These are phyloP conservation scores for Pristionchus maxplancki DNA, from an alignment of 2,888 invertebrate species.

Conservation along the genomic window DNA sequence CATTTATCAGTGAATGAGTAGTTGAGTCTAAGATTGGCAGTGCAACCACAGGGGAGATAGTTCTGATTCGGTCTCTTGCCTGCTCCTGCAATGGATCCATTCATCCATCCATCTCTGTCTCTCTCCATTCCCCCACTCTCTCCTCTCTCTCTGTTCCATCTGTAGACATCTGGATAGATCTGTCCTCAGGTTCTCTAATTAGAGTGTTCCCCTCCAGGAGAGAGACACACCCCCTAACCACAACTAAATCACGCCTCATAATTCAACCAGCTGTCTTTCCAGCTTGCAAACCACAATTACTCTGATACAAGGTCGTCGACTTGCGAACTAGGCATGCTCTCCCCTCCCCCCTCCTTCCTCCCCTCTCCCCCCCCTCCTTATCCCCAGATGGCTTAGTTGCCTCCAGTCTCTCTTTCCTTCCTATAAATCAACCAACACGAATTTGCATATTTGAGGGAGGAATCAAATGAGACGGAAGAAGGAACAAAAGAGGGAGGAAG, in stretches of 20 bases:
- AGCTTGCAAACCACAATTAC: slow-evolving; percentile 39
- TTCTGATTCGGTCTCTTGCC: slow-evolving; percentile 76
- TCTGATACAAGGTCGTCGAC: slow-evolving; percentile 17
- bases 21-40: slow-evolving; percentile 74
- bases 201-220: background rate
- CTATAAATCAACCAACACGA: slow-evolving; percentile 40
- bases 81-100: slow-evolving; percentile 59
- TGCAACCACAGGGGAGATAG: slow-evolving; percentile 75
- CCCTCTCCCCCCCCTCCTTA: background rate
- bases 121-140: background rate
- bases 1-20: slow-evolving; percentile 54
- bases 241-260: slow-evolving; percentile 43
- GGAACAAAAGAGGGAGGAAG: slow-evolving; percentile 35
- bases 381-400: slow-evolving; percentile 35
- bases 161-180: slow-evolving; percentile 23
- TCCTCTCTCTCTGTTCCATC: background rate
- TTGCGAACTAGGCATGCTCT: background rate
- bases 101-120: background rate
- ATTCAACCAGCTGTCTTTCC: slow-evolving; percentile 32
- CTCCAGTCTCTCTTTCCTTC: slow-evolving; percentile 23
- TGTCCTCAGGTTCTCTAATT: slow-evolving; percentile 19
- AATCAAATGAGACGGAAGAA: slow-evolving; percentile 39
- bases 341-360: background rate
- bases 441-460: slow-evolving; percentile 48
- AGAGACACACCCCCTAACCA: background rate